Conservation (phyloP, 2,797 vertebrate species). For the Tinamus major region DNA sequence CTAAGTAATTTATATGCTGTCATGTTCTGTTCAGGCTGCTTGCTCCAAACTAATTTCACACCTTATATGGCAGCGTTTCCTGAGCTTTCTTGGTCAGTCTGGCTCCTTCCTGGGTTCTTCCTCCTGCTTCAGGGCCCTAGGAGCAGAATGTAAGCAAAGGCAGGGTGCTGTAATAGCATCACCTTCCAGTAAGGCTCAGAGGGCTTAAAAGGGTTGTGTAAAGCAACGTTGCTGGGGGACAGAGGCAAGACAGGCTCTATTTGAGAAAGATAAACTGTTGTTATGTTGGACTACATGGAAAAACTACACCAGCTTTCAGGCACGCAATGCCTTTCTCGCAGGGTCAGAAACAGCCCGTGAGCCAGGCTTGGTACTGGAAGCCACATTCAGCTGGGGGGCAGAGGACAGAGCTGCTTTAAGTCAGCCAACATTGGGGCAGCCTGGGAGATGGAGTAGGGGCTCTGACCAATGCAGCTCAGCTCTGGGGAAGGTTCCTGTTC, state of each 20-base stretch:
- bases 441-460: neutral
- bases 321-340: neutral
- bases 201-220: neutral
- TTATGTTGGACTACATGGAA: neutral
- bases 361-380: too few relatives aligned
- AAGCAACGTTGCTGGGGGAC: neutral
- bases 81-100: neutral
- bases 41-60: constrained; percentile 10
- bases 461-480: neutral
- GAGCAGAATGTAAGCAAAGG: neutral
- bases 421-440: neutral
- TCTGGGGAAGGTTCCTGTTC: neutral
- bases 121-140: neutral
- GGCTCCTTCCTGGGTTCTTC: neutral
- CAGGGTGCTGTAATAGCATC: neutral
- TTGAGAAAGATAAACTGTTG: neutral
- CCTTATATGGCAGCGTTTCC: constrained; percentile 57
- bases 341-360: neutral
- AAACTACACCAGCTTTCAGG: neutral
- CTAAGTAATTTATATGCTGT: constrained; percentile 5
- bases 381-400: neutral
- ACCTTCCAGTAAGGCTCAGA: neutral
- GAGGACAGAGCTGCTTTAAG: neutral
- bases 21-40: neutral
- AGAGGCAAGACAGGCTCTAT: neutral